Evolutionary conservation across 2,113 vertebrate species (phyloP), one percentile per base, ranked within the genome.

Genomic region (Cranoglanis bouderius): DNA sequence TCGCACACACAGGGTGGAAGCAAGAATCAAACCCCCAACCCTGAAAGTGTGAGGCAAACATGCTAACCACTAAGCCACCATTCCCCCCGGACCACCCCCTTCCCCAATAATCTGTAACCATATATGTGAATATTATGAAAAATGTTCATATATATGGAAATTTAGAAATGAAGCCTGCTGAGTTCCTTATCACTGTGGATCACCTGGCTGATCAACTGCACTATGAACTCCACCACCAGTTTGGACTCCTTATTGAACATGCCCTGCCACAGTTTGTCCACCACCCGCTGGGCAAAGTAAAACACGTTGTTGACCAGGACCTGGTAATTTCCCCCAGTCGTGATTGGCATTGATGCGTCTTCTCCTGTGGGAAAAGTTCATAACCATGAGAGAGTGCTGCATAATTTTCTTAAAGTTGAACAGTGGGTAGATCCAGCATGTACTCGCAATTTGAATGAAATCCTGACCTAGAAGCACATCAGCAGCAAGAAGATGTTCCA

Each of bases 231-330:
- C 94, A 99, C 98, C 90, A 99, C 97, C 90, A 98, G 95, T 91
- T 99, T 99, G 93, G 98, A 99, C 92, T 99, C 98, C 94, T 98
- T 99, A 95, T 98, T 99, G 96, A 99, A 99, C 98, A 99, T 99
- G 90, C 98, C 97, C 96, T 99, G 98, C 98, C 98, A 99, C 91
- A 99, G 97, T 92, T 99, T 99, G 95, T 99, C 98, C 94, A 99
- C 98, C 91, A 99, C 97, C 61, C 98, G 96, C 91, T 99, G 98
- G 16, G 97, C 98, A 93, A 99, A 99, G 94, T 99, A 99, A 95
- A 99, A 99, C 77, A 99, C 98, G 3, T 99, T 99, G 96, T 98
- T 98, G 92, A 99, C 98, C 96, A 99, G 95, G 51, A 98, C 96
- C 93, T 99, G 97, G 92, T 99, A 99, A 90, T 97, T 99, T 91